Conservation (phyloP, 2,113 vertebrate genomes). For the Brevimyrus niger region DNA sequence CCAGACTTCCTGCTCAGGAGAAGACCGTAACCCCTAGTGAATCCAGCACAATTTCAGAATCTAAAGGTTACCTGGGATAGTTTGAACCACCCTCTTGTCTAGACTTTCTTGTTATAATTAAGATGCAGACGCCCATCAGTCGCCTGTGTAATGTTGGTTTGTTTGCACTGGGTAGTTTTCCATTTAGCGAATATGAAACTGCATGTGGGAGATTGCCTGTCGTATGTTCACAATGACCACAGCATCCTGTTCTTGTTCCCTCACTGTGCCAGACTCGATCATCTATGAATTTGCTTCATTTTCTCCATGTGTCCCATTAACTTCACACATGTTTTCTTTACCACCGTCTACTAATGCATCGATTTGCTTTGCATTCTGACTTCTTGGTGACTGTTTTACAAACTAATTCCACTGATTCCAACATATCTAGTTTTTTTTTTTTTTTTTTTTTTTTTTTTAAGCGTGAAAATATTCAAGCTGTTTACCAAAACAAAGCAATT, state of each 20-base stretch:
- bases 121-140: background rate
- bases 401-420: background rate
- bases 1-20: background rate
- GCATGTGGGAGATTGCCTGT: background rate
- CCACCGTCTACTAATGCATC: background rate
- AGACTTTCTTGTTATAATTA: background rate
- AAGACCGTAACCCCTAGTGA: background rate
- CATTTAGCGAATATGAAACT: background rate
- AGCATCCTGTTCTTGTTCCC: background rate
- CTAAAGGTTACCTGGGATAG: background rate
- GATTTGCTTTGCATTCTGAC: background rate
- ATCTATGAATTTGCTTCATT: background rate
- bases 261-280: background rate
- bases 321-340: background rate
- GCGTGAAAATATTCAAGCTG: background rate
- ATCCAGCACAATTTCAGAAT: background rate
- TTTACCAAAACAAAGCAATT: constrained; percentile 1
- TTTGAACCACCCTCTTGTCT: background rate
- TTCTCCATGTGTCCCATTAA: no score
- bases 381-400: background rate
- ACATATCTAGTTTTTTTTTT: background rate
- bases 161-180: background rate
- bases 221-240: background rate
- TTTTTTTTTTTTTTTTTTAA: background rate
- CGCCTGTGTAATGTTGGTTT: background rate